These are phyloP conservation scores for Aphidius colemani DNA, from an alignment of 2,888 invertebrate species.

Conservation along the genomic window DNA sequence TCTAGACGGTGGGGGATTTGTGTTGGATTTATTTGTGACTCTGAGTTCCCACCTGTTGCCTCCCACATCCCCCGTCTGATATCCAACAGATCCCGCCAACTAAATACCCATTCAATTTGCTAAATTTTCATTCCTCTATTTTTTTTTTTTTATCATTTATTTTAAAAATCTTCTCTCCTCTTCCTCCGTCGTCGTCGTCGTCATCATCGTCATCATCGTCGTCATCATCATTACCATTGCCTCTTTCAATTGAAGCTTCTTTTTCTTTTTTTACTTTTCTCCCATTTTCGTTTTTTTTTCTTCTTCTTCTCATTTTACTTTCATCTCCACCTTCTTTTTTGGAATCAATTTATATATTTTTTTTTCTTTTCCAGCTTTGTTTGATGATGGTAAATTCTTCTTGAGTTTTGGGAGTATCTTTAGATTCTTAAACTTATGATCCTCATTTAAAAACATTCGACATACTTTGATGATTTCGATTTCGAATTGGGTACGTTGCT, in stretches of 20 bases:
- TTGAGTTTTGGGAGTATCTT: too few species aligned
- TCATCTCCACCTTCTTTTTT: too few species aligned
- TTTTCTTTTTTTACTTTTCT: background rate
- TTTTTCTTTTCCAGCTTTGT: too few species aligned
- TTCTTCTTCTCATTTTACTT: background rate
- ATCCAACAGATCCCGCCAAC: conserved; percentile 34
- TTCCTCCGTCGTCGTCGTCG: too few species aligned
- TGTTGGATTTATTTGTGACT: conserved; percentile 56
- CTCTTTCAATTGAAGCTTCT: background rate
- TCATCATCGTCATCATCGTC: too few species aligned
- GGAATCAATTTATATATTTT: too few species aligned
- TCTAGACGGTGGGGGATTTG: conserved; percentile 53
- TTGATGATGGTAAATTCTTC: too few species aligned
- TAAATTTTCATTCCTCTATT: conserved; percentile 22
- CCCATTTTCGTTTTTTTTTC: background rate
- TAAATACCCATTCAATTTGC: conserved; percentile 28
- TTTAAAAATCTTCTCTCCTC: conserved; percentile 10
- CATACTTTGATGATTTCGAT: too few species aligned
- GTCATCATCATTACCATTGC: background rate
- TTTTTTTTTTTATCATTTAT: too few species aligned
- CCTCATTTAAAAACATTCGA: too few species aligned
- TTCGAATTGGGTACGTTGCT: too few species aligned
- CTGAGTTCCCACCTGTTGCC: conserved; percentile 57
- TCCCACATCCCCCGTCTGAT: conserved; percentile 40
- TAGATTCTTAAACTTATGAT: too few species aligned